Evolutionary conservation across 92 coral and sea anemone species (phyloP).

Genomic region (Nematostella vectensis): DNA sequence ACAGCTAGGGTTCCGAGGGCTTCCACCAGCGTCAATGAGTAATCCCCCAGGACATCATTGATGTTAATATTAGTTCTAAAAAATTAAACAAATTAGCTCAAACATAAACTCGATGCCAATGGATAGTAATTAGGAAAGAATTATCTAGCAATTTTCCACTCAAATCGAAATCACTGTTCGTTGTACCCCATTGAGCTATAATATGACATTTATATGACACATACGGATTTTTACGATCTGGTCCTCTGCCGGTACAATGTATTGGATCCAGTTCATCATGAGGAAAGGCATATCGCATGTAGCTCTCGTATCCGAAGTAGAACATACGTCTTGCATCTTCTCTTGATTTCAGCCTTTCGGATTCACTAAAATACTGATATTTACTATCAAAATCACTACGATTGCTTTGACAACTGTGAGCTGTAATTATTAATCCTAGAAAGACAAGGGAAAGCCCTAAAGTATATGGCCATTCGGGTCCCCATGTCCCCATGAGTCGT

Average conservation of each 20-base stretch:
- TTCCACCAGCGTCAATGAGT: constrained; percentile 75
- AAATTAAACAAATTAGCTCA: background rate
- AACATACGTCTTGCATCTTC: constrained; percentile 86
- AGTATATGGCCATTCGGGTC: background rate
- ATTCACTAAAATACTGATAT: constrained; percentile 65
- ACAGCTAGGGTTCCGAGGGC: constrained; percentile 93
- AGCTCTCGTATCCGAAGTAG: constrained; percentile 85
- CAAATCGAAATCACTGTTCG: too few species aligned
- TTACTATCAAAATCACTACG: constrained; percentile 12
- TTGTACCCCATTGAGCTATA: too few species aligned
- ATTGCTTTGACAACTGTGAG: constrained; percentile 1
- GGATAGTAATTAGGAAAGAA: too few species aligned
- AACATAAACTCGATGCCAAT: too few species aligned
- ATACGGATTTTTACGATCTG: constrained; percentile 85
- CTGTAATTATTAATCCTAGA: background rate
- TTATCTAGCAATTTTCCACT: too few species aligned
- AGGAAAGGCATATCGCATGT: constrained; percentile 94
- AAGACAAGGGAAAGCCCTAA: background rate
- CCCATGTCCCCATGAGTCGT: too few species aligned
- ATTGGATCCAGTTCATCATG: constrained; percentile 93
- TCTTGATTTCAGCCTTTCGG: constrained; percentile 66
- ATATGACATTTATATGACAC: too few species aligned
- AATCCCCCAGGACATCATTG: constrained; percentile 96
- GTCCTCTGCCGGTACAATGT: constrained; percentile 96
- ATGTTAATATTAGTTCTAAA: constrained; percentile 86